Evolutionary conservation across 37 sponge, comb jelly and placozoan species (phyloP), one percentile per base, ranked within the genome.

Genomic region (Haliclona indistincta): DNA sequence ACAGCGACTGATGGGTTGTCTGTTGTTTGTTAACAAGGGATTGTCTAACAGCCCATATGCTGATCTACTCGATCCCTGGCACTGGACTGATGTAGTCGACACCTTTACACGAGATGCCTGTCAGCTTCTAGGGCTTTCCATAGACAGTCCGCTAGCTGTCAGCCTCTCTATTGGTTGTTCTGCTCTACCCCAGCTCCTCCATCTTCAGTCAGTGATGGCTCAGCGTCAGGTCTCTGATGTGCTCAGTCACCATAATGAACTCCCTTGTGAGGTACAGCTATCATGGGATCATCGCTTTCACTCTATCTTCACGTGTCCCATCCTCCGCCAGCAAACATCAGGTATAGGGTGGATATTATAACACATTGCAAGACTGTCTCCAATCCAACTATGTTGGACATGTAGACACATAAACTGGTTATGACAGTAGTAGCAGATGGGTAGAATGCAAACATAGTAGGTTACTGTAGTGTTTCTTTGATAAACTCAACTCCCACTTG

Each of bases 261-360:
- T 93, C 15, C 94, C 86, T 6, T 78, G 79, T 56, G 86, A 86
- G 74, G 85, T 97, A 38, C 90, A 92, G 60, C 87, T 94, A 5
- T 86, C 90, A 28, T 75, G 77, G 67, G 81, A 84, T 19, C 69
- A 76, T 39, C 84, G 84, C 34, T 97, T 84, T 56, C 99, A 97
- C 71, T 84, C 91, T 36, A 70, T 94, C 34, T 95, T 97, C 76
- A 91, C 99, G 19, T 97, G 99, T 63, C 99, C 99, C 54, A 94
- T 97, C 29, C 88, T 97, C 17, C 66, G 88, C 7, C 96, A 91
- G 41, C 92, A 95, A 63, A 74, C 89, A 20, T 67, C 86, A 34
- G 78, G 75, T 88, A 37, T 38, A 10, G 15, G 23, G n/a, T 58
- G 26, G 26, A 20, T 58, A 25, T 11, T 8, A 20, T 58, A 36